phyloP scores from a whole-genome alignment of 2,797 vertebrate species.

The Gorsachius magnificus region DNA sequence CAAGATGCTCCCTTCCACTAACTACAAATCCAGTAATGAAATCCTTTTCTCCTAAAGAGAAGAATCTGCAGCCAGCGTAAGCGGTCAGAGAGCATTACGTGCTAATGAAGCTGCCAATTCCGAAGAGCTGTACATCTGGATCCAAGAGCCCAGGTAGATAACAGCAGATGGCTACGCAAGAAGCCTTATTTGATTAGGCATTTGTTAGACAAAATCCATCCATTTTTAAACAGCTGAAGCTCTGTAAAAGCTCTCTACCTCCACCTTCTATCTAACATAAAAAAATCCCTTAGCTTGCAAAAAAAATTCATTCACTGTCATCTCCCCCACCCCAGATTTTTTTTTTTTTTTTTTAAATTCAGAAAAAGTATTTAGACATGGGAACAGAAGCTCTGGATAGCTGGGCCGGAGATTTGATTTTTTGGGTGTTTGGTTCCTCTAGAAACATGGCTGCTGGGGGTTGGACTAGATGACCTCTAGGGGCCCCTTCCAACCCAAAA shows the following conservation, averaged over 20 bases:
- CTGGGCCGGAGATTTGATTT: background rate
- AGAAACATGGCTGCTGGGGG: background rate
- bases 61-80: background rate
- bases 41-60: background rate
- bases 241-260: background rate
- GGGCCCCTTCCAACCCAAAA: too few relatives aligned
- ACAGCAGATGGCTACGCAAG: background rate
- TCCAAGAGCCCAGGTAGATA: background rate
- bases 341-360: background rate
- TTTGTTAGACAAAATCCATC: background rate
- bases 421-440: background rate
- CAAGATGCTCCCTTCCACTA: background rate
- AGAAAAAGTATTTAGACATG: background rate
- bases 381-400: background rate
- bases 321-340: accelerated
- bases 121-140: background rate
- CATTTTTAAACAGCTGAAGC: background rate
- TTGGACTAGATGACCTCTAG: too few relatives aligned
- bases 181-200: background rate
- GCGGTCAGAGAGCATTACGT: background rate
- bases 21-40: background rate
- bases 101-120: background rate
- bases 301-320: background rate
- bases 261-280: background rate
- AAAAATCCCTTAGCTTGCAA: background rate